These are phyloP conservation scores for Drosophila colorata DNA, from an alignment of 2,888 invertebrate genomes.

Conservation along the genomic window DNA sequence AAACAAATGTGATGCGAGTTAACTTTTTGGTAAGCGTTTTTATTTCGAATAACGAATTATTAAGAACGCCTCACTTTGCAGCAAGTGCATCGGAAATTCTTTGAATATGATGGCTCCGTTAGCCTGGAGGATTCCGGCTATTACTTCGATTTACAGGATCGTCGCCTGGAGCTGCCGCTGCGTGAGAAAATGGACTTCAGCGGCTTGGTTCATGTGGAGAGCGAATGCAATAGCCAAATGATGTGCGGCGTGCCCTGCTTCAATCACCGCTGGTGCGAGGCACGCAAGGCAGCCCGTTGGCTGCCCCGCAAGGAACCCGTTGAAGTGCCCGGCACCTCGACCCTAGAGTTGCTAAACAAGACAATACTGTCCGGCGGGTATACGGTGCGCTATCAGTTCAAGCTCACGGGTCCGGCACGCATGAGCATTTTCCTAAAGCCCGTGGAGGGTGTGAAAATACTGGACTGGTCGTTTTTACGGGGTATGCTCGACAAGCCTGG, in stretches of 20 bases:
- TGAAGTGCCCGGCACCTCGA: slow-evolving; percentile 69
- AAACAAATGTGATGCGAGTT: slow-evolving; percentile 85
- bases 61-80: slow-evolving; percentile 56
- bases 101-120: slow-evolving; percentile 80
- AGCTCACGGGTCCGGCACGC: slow-evolving; percentile 77
- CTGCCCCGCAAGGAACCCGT: slow-evolving; percentile 64
- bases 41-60: no score
- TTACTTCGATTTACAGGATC: slow-evolving; percentile 86
- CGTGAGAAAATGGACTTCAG: slow-evolving; percentile 57
- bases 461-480: slow-evolving; percentile 78
- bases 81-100: slow-evolving; percentile 86
- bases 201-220: slow-evolving; percentile 48
- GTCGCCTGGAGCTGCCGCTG: slow-evolving; percentile 63
- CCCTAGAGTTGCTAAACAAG: slow-evolving; percentile 65
- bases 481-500: slow-evolving; percentile 65
- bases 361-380: slow-evolving; percentile 44
- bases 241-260: slow-evolving; percentile 81
- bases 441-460: slow-evolving; percentile 60
- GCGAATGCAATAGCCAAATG: slow-evolving; percentile 68
- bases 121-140: slow-evolving; percentile 85
- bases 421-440: slow-evolving; percentile 81
- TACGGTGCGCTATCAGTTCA: slow-evolving; percentile 68
- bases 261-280: slow-evolving; percentile 67
- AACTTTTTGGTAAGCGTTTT: slow-evolving; percentile 85
- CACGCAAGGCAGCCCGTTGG: slow-evolving; percentile 69